Conservation (phyloP, 2,888 invertebrate species). For the Drosophila neoperkinsi region DNA sequence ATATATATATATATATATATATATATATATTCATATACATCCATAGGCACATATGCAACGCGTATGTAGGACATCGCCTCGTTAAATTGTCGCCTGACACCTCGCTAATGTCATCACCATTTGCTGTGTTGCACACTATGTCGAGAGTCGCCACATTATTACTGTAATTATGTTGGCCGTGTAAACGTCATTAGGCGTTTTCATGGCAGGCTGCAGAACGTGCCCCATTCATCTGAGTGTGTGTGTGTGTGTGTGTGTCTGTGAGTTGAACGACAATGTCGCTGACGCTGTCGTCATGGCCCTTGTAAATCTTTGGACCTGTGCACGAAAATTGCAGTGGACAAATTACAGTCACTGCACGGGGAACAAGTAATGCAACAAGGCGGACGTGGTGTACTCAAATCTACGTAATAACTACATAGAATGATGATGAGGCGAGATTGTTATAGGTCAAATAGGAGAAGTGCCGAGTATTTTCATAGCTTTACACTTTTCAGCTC, state of each 20-base stretch:
- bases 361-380: conserved; percentile 16
- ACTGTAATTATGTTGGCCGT: conserved; percentile 80
- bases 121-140: conserved; percentile 32
- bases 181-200: conserved; percentile 80
- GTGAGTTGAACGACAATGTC: conserved; percentile 30
- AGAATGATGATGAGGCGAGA: not conserved
- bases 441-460: not conserved
- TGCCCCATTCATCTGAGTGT: conserved; percentile 37
- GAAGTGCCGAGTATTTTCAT: not conserved
- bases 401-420: not conserved
- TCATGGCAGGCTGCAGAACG: conserved; percentile 53
- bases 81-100: conserved; percentile 80
- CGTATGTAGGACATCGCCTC: conserved; percentile 50
- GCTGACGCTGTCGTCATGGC: conserved; percentile 9
- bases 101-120: conserved; percentile 78
- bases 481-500: not conserved
- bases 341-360: conserved; percentile 48
- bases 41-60: conserved; percentile 43
- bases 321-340: conserved; percentile 53
- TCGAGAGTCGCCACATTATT: conserved; percentile 71
- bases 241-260: conserved; percentile 4
- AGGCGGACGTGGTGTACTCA: not conserved
- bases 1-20: not conserved
- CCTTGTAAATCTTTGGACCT: conserved; percentile 56
- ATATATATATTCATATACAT: not conserved